Base-by-base conservation (phyloP, 2,113 vertebrate species). In the Pteronura brasiliensis region DNA sequence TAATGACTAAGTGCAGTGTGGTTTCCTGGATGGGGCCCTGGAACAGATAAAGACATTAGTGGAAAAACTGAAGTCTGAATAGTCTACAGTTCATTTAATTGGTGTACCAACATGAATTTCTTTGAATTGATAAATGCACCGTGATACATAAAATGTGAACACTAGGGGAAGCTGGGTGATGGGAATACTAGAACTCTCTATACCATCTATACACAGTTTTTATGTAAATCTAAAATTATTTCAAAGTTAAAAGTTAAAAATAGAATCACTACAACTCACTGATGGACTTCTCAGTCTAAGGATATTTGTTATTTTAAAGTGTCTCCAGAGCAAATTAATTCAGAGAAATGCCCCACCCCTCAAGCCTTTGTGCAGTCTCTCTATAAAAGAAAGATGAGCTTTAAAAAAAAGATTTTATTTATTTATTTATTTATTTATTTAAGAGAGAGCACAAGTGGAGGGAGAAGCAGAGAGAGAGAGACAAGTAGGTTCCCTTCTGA, bases 281-380 rank as follows among this genome's bases (percentile, higher is more conserved):
- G 55, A 20, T 47, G 3, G 31, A 55, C 79, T 95, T 95, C 74
- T 42, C 25, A 44, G 7, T 74, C 61, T 80, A 84, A 90, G n/a
- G 25, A 61, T 91, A 88, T 82, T 94, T 77, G 13, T 69, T 92
- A 81, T 69, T 93, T 95, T 82, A 65, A 86, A 96, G 25, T 86
- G 20, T 93, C 47, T 69, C 80, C 27, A 63, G 17, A 93, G 52
- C n/a, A 90, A 23, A 86, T 96, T 87, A 79, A 31, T 96, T 90
- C 49, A 61, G 61, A 90, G 44, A 88, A 92, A 55, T 82, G 7
- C 18, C 23, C 47, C 31, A 39, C 13, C 49, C 25, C 5, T 67
- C 55, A 49, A 57, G 34, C 42, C 80, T 76, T 57, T 90, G 20
- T 76, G 47, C 23, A 57, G 10, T 89, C n/a, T 71, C 59, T 83